These are phyloP conservation scores for Oreochromis grahami DNA, from an alignment of 2,797 vertebrate genomes.

Conservation along the genomic window DNA sequence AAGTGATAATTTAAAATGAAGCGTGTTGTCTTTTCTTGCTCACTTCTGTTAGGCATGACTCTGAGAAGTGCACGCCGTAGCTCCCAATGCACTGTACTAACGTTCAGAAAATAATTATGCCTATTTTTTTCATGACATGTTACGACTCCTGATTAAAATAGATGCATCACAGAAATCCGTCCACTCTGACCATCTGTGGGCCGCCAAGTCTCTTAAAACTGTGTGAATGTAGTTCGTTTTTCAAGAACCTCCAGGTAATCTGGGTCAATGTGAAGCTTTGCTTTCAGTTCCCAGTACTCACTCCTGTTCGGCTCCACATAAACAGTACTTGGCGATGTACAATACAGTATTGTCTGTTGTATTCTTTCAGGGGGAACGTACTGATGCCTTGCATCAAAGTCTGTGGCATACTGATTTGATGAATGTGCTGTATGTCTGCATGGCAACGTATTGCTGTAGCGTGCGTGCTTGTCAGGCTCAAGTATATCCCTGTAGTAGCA, in stretches of 20 bases:
- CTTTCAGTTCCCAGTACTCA: constrained; percentile 98
- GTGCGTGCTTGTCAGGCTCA: constrained; percentile 84
- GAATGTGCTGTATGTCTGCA: constrained; percentile 84
- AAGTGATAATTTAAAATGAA: constrained; percentile 43
- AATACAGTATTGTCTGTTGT: constrained; percentile 91
- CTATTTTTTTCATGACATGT: not conserved
- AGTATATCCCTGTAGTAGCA: constrained; percentile 88
- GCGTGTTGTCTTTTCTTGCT: constrained; percentile 5
- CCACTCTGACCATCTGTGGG: not conserved
- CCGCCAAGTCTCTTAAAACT: constrained; percentile 81
- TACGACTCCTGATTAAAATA: constrained; percentile 28
- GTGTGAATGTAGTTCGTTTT: constrained; percentile 97
- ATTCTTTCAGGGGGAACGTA: constrained; percentile 88
- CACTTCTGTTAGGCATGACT: constrained; percentile 12
- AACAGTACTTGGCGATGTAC: constrained; percentile 87
- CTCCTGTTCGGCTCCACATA: constrained; percentile 94
- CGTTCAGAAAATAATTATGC: not conserved
- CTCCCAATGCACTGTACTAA: constrained; percentile 3
- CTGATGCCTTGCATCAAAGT: constrained; percentile 87
- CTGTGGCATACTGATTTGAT: constrained; percentile 85
- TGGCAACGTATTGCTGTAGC: constrained; percentile 82
- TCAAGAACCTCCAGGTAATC: constrained; percentile 99
- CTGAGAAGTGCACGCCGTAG: constrained; percentile 4
- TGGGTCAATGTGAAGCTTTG: constrained; percentile 96
- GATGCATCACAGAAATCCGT: not conserved